phyloP scores from a whole-genome alignment of 2,113 vertebrate species.

The Chaetodon auriga region DNA sequence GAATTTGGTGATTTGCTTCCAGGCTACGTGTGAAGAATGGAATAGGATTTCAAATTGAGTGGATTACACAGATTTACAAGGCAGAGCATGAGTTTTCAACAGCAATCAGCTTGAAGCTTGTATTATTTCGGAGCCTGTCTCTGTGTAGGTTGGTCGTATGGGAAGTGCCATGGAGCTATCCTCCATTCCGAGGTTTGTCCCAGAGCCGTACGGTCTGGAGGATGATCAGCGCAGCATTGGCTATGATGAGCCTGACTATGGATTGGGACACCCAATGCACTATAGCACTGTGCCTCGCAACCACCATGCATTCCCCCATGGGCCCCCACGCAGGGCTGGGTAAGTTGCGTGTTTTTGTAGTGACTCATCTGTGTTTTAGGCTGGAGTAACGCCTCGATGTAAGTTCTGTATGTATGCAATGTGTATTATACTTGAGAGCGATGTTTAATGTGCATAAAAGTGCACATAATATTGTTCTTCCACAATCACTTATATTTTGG shows the following conservation, averaged over 20 bases:
- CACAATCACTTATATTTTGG: neutral
- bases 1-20: neutral
- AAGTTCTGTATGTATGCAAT: neutral
- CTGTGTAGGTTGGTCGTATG: constrained; percentile 88
- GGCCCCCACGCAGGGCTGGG: constrained; percentile 91
- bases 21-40: neutral
- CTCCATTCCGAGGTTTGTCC: constrained; percentile 87
- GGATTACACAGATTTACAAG: neutral
- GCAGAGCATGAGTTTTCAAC: neutral
- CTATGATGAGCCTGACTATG: constrained; percentile 93
- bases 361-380: constrained; percentile 13
- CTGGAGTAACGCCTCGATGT: neutral
- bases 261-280: constrained; percentile 88
- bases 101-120: neutral
- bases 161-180: constrained; percentile 92
- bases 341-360: constrained; percentile 60
- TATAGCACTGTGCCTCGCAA: constrained; percentile 90
- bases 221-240: constrained; percentile 96
- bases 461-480: neutral
- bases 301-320: constrained; percentile 80
- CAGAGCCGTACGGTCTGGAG: constrained; percentile 92
- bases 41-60: neutral
- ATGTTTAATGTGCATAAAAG: neutral
- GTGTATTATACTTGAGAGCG: neutral
- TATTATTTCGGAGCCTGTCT: neutral